Base-by-base conservation (phyloP, 2,113 vertebrate genomes). In the Rallus limicola region DNA sequence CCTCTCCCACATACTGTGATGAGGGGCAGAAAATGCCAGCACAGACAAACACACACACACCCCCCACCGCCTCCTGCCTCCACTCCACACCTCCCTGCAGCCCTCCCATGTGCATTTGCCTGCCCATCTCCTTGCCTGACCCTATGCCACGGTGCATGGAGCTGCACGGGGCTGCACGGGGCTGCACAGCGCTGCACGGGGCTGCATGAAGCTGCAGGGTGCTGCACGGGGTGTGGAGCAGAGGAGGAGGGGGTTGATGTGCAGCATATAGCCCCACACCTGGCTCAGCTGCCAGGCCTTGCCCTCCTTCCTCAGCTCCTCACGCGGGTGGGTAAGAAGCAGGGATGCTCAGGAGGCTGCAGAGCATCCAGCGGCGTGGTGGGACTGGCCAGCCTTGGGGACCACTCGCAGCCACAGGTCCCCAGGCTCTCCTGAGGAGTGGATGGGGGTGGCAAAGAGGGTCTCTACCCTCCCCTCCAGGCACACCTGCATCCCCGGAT, bases 241-340 rank as follows among this genome's bases (percentile, higher is more conserved):
- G 19, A 64, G 62, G 70, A 36, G 55, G 34, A 42, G 34, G 40
- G 52, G 4, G 80, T 10, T 4, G 5, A 14, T 50, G 79, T 20
- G 38, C 75, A 16, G 76, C 2, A 0, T 46, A 46, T 19, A 50
- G 24, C 28, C 72, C 46, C 33, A 1, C 11, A 11, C 36, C 62
- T 6, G 36, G 28, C 56, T 71, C 56, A 1, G 56, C 84, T 28
- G 69, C 13, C 67, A 52, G 75, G 93, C 56, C 64, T 28, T 40
- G 72, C n/a, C 56, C 65, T 81, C 64, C 29, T 74, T 48, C 7
- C 26, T 19, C 75, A 17, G 67, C 70, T 88, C 53, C 48, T 25
- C 52, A 15, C 3, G 5, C 0, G 0, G 0, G 1, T 1, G 4
- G 23, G 69, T 50, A 53, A 24, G 46, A 16, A 56, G 58, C 67